These are phyloP conservation scores for Nycticorax nycticorax DNA, from an alignment of 2,113 vertebrate species.

Conservation along the genomic window DNA sequence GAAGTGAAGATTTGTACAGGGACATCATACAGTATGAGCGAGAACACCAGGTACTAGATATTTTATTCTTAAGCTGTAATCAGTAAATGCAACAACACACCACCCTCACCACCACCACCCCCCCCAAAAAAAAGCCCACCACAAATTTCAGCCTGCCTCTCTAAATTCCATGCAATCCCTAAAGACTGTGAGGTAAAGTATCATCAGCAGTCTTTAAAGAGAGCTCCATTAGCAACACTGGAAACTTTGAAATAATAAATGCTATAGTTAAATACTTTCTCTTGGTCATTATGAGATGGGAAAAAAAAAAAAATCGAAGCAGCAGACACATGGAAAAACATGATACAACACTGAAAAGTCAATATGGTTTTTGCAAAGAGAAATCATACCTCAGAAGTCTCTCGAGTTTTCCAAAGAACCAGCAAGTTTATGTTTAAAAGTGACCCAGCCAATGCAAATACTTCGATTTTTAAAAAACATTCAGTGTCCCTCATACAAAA, in stretches of 20 bases:
- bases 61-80: not conserved
- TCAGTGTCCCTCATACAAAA: not conserved
- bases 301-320: not conserved
- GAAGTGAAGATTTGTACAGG: accelerated
- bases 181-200: not conserved
- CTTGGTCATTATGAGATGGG: not conserved
- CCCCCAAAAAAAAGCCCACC: not conserved
- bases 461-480: not conserved
- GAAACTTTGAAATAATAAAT: not conserved
- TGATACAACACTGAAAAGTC: not conserved
- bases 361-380: not conserved
- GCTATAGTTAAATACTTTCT: not conserved
- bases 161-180: not conserved
- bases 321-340: not conserved
- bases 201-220: not conserved
- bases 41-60: not conserved
- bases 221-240: not conserved
- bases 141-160: not conserved
- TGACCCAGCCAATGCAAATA: not conserved
- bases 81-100: not conserved
- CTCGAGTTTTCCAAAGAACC: not conserved
- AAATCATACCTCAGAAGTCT: not conserved
- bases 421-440: not conserved
- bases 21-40: not conserved
- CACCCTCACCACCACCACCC: not conserved